These are phyloP conservation scores for Portevinia maculata DNA, from an alignment of 2,888 invertebrate species.

Conservation along the genomic window DNA sequence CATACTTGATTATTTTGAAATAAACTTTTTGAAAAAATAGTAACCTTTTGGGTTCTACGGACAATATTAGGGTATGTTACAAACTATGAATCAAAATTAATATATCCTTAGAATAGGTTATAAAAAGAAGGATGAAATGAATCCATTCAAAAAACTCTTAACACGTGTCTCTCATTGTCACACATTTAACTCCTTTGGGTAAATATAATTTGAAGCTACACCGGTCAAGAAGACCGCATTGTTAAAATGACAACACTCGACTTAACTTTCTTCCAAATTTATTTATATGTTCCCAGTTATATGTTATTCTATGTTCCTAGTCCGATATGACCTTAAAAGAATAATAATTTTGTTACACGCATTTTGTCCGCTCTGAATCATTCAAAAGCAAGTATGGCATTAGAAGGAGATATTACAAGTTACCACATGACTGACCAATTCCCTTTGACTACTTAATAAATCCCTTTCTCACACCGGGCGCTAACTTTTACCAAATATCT, in stretches of 20 bases:
- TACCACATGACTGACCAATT: slow-evolving; percentile 62
- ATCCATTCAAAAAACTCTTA: not conserved
- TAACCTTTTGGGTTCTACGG: too few species aligned
- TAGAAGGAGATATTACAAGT: slow-evolving; percentile 55
- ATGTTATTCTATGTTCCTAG: too few species aligned
- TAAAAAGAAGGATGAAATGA: too few species aligned
- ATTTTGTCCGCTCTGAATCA: slow-evolving; percentile 47
- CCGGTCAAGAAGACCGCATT: slow-evolving; percentile 74
- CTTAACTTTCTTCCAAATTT: slow-evolving; percentile 55
- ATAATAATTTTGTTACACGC: slow-evolving; percentile 43
- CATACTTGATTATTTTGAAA: too few species aligned
- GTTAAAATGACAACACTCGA: slow-evolving; percentile 79
- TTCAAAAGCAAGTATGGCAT: slow-evolving; percentile 44
- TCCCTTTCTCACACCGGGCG: slow-evolving; percentile 22
- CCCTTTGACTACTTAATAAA: slow-evolving; percentile 46
- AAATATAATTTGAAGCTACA: slow-evolving; percentile 16
- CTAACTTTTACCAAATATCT: slow-evolving; percentile 30
- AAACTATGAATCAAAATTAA: too few species aligned
- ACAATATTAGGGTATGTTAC: too few species aligned
- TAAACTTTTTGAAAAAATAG: too few species aligned
- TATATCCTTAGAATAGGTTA: too few species aligned
- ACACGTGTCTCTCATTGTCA: not conserved
- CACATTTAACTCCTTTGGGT: slow-evolving; percentile 11
- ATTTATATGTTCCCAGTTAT: too few species aligned
- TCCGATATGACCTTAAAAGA: slow-evolving; percentile 3